phyloP scores from a whole-genome alignment of 1,140 invertebrate genomes.

The Drosophila nigromelanica region DNA sequence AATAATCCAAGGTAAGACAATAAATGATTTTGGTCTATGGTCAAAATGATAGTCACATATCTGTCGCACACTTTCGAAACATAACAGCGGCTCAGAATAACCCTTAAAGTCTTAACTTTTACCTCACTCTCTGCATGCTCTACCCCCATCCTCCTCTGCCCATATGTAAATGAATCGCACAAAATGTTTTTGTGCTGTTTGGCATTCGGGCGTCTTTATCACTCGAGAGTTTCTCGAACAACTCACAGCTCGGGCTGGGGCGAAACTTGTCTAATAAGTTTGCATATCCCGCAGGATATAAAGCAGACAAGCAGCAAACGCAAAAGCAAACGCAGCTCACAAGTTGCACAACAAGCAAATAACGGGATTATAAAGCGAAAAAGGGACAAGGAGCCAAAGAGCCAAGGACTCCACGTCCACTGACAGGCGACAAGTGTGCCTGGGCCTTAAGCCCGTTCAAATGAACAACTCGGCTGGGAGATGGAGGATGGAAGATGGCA shows the following conservation, averaged over 20 bases:
- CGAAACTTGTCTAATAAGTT: slow-evolving; percentile 71
- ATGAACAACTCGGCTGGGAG: slow-evolving; percentile 26
- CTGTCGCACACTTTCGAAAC: neutral
- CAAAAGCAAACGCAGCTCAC: slow-evolving; percentile 48
- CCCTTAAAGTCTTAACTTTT: slow-evolving; percentile 34
- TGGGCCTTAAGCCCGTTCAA: slow-evolving; percentile 3
- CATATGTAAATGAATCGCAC: slow-evolving; percentile 67
- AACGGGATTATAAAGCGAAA: slow-evolving; percentile 62
- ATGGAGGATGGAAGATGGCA: too few species aligned
- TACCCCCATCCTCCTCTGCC: neutral
- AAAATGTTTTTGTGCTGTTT: slow-evolving; percentile 53
- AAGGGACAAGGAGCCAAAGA: slow-evolving; percentile 16
- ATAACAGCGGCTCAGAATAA: neutral
- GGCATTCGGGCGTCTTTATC: slow-evolving; percentile 64
- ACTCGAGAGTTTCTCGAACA: slow-evolving; percentile 40
- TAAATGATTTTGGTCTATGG: slow-evolving; percentile 12
- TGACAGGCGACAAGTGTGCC: slow-evolving; percentile 60
- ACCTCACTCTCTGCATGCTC: slow-evolving; percentile 3
- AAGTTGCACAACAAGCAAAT: slow-evolving; percentile 55
- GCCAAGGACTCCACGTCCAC: slow-evolving; percentile 4
- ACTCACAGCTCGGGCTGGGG: slow-evolving; percentile 21
- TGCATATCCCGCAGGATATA: slow-evolving; percentile 75
- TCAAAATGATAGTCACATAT: slow-evolving; percentile 15
- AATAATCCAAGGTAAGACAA: neutral
- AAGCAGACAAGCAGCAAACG: slow-evolving; percentile 43